Percentiles rank a stretch among this genome's conserved stretches.
These are phyloP conservation scores for Cirrhinus mrigala DNA, from an alignment of 2,797 vertebrate species.

Conservation along the genomic window DNA sequence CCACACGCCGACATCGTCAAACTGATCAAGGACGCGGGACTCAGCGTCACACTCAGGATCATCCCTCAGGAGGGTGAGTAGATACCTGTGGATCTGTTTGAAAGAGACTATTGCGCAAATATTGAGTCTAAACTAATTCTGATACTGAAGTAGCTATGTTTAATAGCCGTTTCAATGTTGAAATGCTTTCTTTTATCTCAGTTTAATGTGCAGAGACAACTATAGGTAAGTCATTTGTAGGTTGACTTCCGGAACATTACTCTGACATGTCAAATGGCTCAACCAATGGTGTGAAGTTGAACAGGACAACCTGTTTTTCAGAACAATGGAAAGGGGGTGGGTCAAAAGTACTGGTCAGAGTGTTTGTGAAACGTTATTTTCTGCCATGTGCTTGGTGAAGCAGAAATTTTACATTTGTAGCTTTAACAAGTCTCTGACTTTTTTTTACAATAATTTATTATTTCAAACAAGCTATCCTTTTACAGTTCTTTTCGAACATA, in stretches of 20 bases:
- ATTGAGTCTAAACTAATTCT: not conserved
- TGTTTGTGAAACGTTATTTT: not conserved
- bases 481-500: not conserved
- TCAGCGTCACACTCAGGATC: slow-evolving; percentile 96
- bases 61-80: slow-evolving; percentile 96
- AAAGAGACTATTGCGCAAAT: not conserved
- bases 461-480: not conserved
- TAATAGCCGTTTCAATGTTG: not conserved
- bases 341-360: not conserved
- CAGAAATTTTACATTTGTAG: not conserved
- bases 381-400: not conserved
- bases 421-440: not conserved
- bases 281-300: not conserved
- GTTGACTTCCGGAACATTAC: not conserved
- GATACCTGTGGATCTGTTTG: not conserved
- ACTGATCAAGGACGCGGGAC: slow-evolving; percentile 98
- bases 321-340: not conserved
- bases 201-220: not conserved
- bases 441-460: not conserved
- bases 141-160: not conserved
- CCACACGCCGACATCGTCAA: slow-evolving; percentile 98
- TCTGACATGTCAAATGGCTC: not conserved
- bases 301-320: not conserved
- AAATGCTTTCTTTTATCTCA: not conserved
- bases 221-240: not conserved